Evolutionary conservation across 2,113 vertebrate genomes (phyloP).

Genomic region (Loxodonta africana): DNA sequence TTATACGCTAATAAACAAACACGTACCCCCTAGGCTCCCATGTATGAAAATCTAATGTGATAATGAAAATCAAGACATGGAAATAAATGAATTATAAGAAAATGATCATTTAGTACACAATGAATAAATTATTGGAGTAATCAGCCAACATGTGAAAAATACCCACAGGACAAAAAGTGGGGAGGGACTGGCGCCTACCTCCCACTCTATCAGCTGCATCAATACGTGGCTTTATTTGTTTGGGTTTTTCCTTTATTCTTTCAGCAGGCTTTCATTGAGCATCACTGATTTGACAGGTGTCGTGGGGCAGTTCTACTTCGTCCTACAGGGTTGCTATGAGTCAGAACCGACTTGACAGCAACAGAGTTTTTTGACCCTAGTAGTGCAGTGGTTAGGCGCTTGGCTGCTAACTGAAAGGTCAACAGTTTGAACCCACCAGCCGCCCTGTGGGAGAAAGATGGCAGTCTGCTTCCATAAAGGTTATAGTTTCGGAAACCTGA

Average conservation of each 20-base stretch:
- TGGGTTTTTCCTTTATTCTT: neutral
- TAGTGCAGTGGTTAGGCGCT: neutral
- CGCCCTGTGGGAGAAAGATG: neutral
- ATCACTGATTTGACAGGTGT: neutral
- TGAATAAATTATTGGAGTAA: constrained; percentile 55
- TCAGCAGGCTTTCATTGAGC: neutral
- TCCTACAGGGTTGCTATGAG: too few relatives aligned
- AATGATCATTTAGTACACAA: neutral
- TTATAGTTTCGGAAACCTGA: neutral
- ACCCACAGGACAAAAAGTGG: neutral
- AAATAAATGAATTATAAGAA: constrained; percentile 65
- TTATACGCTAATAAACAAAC: constrained; percentile 68
- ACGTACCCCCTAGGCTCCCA: neutral
- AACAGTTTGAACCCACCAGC: neutral
- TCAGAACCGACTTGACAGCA: too few relatives aligned
- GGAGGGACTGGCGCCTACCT: rapidly evolving
- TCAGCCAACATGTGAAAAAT: neutral
- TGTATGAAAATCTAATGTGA: constrained; percentile 57
- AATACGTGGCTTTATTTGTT: neutral
- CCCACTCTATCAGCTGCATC: rapidly evolving
- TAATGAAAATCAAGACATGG: constrained; percentile 58
- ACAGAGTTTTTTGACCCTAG: neutral
- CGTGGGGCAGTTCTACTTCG: too few relatives aligned
- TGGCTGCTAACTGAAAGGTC: neutral
- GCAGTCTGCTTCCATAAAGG: neutral